A percentile compares a stretch with the other conserved stretches of the same genome.
These are phyloP conservation scores for Dermochelys coriacea DNA, from an alignment of 2,797 vertebrate species.

Conservation along the genomic window DNA sequence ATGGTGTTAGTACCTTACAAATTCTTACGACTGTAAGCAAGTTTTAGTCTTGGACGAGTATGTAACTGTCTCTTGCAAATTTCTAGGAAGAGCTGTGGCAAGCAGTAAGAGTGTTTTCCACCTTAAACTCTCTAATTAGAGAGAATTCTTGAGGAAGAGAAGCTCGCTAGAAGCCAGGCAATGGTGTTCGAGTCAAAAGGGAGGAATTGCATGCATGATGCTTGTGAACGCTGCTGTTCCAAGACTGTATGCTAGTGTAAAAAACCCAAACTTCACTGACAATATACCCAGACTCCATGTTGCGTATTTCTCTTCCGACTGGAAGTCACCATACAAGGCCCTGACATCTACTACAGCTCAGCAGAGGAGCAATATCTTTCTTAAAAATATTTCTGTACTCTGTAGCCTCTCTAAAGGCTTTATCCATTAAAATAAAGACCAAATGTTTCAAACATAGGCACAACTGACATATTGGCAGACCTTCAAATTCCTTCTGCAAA, in stretches of 20 bases:
- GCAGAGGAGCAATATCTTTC: not conserved
- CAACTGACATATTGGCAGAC: not conserved
- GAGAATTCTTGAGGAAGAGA: rapidly evolving
- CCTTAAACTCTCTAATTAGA: not conserved
- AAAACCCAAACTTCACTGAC: not conserved
- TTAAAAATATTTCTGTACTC: not conserved
- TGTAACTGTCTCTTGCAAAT: not conserved
- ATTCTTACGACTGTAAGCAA: not conserved
- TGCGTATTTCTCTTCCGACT: not conserved
- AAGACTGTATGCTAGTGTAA: rapidly evolving
- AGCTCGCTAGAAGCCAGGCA: not conserved
- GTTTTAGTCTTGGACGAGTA: not conserved
- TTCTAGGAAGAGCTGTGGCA: not conserved
- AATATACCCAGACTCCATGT: not conserved
- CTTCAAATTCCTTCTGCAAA: not conserved
- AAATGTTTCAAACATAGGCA: not conserved
- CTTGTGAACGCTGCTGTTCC: not conserved
- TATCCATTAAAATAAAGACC: not conserved
- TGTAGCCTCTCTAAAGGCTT: not conserved
- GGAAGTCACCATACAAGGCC: not conserved
- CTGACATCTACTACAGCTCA: not conserved
- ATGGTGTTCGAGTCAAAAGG: not conserved
- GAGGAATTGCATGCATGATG: not conserved
- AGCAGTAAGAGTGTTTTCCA: not conserved
- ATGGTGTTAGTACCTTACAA: not conserved